Conservation (phyloP, 2,113 vertebrate species). For the Psophia crepitans region DNA sequence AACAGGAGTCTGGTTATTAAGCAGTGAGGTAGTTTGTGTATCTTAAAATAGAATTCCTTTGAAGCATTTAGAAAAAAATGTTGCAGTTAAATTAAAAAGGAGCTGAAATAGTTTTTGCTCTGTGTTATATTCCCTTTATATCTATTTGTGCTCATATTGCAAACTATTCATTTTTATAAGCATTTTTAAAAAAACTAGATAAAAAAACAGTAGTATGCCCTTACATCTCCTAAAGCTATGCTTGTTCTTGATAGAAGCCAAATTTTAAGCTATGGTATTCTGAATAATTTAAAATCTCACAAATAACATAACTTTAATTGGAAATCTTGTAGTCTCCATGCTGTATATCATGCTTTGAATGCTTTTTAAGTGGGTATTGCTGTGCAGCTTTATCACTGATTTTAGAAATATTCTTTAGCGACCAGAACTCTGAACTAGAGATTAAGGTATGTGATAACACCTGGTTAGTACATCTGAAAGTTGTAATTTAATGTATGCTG, state of each 20-base stretch:
- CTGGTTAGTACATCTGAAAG: background rate
- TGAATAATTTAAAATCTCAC: background rate
- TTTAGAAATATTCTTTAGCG: background rate
- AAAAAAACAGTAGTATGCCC: background rate
- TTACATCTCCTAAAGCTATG: background rate
- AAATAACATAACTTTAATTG: background rate
- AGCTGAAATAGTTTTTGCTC: background rate
- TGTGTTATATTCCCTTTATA: background rate
- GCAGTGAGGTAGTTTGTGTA: background rate
- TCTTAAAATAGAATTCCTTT: background rate
- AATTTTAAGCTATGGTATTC: background rate
- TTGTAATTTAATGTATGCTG: background rate
- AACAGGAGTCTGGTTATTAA: background rate
- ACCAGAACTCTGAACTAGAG: background rate
- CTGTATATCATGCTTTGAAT: background rate
- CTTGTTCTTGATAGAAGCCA: background rate
- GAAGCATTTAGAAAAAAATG: background rate
- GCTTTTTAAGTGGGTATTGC: background rate
- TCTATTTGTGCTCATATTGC: background rate
- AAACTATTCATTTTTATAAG: background rate
- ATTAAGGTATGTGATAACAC: background rate
- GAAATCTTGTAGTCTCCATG: background rate
- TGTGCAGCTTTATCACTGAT: background rate
- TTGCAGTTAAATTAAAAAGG: background rate
- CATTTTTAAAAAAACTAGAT: background rate